Evolutionary conservation across 2,797 vertebrate species (phyloP), one percentile per base, ranked within the genome.

Genomic region (Muscicapa comitata): DNA sequence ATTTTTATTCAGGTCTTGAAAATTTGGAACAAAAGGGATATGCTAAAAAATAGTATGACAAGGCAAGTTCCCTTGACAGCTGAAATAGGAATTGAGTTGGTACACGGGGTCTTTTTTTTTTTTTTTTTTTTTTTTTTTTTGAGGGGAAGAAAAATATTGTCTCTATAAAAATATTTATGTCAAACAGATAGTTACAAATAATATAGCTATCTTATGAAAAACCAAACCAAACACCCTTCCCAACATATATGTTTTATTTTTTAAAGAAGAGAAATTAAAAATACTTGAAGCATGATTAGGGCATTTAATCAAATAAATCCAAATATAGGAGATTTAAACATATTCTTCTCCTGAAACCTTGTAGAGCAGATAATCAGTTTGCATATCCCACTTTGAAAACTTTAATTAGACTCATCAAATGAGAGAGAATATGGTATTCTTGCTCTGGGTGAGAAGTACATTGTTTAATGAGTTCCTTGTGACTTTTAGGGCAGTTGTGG

Each of bases 1-100:
- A 94, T 95, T 95, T 93, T 91, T 97, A 92, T 96, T 94, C 71
- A 73, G 51, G 63, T 94, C 88, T 93, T 78, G 80, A 95, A 66
- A 83, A 66, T 86, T 51, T 84, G 71, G 88, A 93, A 95, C 71
- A 63, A 90, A 89, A 96, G 15, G 19, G 38, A 68, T 93, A 23
- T 94, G 57, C 86, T 91, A 35, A 55, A 90, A 95, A 95, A 65
- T 26, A 54, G 48, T 65, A 83, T 76, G 61, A 77, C 77, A 94
- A 67, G 51, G 70, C 53, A 94, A 79, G 43, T 93, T 91, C 19
- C 9, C 59, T 88, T 85, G 50, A 71, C 55, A 63, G 61, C 50
- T 48, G 85, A 73, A 54, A 54, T 31, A 70, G 75, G 26, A 82
- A 88, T 25, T 75, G 25, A 35, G 35, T 89, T 78, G 48, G 58